Evolutionary conservation across 2,888 invertebrate genomes (phyloP), one percentile per base, ranked within the genome.

Genomic region (Arge pagana): DNA sequence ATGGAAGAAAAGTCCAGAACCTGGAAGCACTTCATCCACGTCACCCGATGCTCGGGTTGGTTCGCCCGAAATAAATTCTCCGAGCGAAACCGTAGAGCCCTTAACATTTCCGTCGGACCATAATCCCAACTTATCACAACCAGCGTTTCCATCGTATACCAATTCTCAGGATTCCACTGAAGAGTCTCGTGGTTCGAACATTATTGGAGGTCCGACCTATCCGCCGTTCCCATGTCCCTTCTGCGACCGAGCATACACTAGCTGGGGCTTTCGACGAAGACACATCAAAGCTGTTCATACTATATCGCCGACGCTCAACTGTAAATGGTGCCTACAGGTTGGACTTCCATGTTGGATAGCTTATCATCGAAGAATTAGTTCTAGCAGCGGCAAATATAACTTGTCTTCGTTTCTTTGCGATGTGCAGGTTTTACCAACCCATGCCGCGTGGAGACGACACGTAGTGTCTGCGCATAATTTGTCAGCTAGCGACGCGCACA

Each of bases 221-320:
- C 73, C 72, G 4, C 83, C 83, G 13, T 85, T 83, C 61, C 84
- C 85, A 0, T 85, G 85, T 53, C 85, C 85, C 1, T 85, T 85
- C 65, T 85, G 85, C 64, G 81, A 82, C 11, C 79, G 84, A 36
- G 81, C 83, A 3, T 85, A 85, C 72, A 82, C 83, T 58, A 84
- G 83, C 53, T 85, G 85, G 85, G 85, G 85, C 0, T 85, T 84
- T 54, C 74, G 85, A 24, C 76, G 85, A 60, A 78, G 85, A 56
- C 85, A 85, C 70, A 83, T 85, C 31, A 85, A 84, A 63, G 82
- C 83, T 3, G 78, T 82, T 40, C 85, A 85, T 64, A 79, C 70
- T 6, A 66, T 64, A 28, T 60, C 62, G 63, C 77, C 52, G 66
- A 81, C 80, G 54, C 64, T 83, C 7, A 80, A 81, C 1, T 83